phyloP scores from a whole-genome alignment of 2,797 vertebrate species.

The Poecilia picta region DNA sequence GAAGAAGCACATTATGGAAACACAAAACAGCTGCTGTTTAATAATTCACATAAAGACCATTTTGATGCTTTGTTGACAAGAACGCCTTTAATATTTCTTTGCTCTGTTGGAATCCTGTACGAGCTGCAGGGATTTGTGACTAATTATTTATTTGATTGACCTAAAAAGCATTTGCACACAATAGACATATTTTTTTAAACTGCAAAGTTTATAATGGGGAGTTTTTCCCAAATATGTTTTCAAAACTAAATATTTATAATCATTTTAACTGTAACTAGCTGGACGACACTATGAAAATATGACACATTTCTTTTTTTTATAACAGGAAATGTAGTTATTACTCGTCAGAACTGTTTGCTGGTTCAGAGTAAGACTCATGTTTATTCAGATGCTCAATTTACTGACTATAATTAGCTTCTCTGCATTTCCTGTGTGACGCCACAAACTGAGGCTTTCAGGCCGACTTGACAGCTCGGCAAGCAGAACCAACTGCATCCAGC shows the following conservation, averaged over 20 bases:
- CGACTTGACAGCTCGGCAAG: conserved; percentile 57
- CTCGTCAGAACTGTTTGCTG: conserved; percentile 6
- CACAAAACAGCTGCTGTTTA: not conserved
- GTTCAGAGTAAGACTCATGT: conserved; percentile 1
- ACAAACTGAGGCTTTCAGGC: conserved; percentile 22
- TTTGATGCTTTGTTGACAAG: not conserved
- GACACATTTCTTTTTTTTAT: not conserved
- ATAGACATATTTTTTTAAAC: not conserved
- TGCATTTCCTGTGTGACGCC: conserved; percentile 51
- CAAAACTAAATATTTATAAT: not conserved
- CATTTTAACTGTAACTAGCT: not conserved
- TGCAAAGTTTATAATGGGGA: not conserved
- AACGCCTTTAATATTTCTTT: not conserved
- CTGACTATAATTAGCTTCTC: conserved; percentile 41
- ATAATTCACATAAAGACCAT: conserved; percentile 7
- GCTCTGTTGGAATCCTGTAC: not conserved
- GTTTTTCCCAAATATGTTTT: not conserved
- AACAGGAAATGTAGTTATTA: not conserved
- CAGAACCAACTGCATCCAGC: conserved; percentile 38
- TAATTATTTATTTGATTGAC: not conserved
- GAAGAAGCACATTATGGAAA: not conserved
- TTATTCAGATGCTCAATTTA: conserved; percentile 14
- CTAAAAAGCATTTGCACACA: not conserved
- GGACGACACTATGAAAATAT: not conserved
- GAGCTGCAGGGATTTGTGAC: not conserved